Percentiles rank a stretch among this genome's conserved stretches.
Conservation (phyloP, 2,888 invertebrate genomes). For the Amiota mariae region DNA sequence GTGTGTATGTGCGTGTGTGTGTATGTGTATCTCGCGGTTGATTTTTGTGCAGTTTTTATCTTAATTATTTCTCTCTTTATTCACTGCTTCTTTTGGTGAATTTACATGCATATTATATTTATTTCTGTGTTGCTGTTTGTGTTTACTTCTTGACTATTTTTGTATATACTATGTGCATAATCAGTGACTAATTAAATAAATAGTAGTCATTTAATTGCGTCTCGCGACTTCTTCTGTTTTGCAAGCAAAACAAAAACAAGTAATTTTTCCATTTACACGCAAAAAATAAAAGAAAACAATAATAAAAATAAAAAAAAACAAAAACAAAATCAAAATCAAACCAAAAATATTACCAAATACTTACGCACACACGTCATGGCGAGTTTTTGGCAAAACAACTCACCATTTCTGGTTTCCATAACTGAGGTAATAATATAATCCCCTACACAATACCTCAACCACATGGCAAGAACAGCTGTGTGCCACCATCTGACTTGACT, state of each 20-base stretch:
- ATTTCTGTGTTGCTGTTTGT: no score
- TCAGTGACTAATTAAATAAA: no score
- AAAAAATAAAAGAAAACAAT: neutral
- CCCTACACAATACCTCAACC: neutral
- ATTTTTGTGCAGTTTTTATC: no score
- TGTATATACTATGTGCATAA: no score
- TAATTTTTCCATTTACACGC: neutral
- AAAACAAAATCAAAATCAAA: neutral
- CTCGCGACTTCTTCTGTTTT: neutral
- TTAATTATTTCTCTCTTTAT: no score
- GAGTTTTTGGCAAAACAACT: neutral
- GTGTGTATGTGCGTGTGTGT: no score
- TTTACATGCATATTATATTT: no score
- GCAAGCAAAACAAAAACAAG: neutral
- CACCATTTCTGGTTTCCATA: constrained; percentile 53
- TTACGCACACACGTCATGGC: neutral
- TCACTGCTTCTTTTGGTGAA: no score
- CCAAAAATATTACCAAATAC: no score
- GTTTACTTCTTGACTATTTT: no score
- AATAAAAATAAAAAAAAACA: neutral
- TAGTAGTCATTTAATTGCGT: constrained; percentile 13
- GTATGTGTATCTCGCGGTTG: no score
- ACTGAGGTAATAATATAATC: constrained; percentile 46
- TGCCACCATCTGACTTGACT: neutral
- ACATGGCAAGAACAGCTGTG: neutral